Conservation (phyloP, 2,113 vertebrate species). For the Hystrix brachyura region DNA sequence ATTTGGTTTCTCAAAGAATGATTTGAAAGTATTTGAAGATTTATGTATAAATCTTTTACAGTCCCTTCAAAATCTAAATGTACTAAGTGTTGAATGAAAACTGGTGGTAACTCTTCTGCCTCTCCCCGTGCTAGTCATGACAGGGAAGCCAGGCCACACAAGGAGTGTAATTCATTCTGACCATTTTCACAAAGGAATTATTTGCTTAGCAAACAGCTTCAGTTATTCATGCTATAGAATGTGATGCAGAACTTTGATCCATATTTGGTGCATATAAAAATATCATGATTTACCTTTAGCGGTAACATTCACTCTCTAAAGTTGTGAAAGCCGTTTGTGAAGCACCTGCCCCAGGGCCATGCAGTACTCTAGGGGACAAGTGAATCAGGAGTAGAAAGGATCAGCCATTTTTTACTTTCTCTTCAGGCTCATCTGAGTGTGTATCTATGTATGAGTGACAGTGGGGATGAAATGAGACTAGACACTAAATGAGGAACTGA, state of each 20-base stretch:
- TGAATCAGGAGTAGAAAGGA: neutral
- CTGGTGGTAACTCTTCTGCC: neutral
- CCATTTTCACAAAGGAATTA: neutral
- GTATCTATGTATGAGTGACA: neutral
- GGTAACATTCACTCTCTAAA: neutral
- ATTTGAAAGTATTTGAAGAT: conserved; percentile 23
- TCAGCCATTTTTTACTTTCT: neutral
- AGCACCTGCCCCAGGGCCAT: neutral
- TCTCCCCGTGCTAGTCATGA: neutral
- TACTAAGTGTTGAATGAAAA: neutral
- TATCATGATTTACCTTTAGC: neutral
- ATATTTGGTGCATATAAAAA: neutral
- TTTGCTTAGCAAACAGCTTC: neutral
- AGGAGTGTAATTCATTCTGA: neutral
- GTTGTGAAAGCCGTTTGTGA: neutral
- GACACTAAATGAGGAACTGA: neutral
- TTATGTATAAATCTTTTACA: neutral
- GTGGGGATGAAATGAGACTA: neutral
- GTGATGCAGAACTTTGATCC: neutral
- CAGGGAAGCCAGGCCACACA: neutral
- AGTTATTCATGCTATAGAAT: neutral
- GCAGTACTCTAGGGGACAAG: fast-evolving
- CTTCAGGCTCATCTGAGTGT: neutral
- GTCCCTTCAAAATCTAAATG: neutral
- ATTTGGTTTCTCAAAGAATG: neutral